Conservation (phyloP, 2,797 vertebrate species). For the Nannoperca obscura region DNA sequence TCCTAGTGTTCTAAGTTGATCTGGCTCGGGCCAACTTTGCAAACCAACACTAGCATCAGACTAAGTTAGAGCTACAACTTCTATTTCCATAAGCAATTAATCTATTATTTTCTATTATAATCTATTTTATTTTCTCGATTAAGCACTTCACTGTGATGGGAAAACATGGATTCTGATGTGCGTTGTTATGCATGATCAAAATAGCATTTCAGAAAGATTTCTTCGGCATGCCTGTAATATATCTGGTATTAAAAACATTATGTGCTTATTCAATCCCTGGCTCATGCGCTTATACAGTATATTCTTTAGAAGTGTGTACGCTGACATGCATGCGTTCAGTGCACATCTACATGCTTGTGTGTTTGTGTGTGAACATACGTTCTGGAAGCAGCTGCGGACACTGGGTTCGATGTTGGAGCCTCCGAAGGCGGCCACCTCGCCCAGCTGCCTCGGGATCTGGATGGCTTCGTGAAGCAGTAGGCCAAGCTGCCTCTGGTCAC, state of each 20-base stretch:
- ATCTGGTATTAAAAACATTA: slow-evolving; percentile 24
- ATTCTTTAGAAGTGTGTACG: background rate
- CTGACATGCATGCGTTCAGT: background rate
- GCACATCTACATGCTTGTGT: slow-evolving; percentile 7
- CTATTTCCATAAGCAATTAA: background rate
- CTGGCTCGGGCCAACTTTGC: too few species aligned
- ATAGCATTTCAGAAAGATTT: background rate
- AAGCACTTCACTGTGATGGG: too few species aligned
- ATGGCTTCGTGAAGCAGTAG: slow-evolving; percentile 96
- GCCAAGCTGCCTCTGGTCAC: slow-evolving; percentile 95
- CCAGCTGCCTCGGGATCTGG: slow-evolving; percentile 96
- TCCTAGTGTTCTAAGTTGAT: background rate
- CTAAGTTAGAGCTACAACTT: background rate
- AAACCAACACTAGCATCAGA: too few species aligned
- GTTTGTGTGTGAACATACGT: slow-evolving; percentile 83
- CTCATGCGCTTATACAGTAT: slow-evolving; percentile 2
- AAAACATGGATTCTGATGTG: too few species aligned
- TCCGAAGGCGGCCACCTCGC: slow-evolving; percentile 96
- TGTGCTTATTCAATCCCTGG: background rate
- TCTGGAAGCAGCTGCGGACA: slow-evolving; percentile 97
- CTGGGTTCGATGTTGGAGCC: slow-evolving; percentile 98
- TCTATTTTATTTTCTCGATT: too few species aligned
- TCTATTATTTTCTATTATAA: slow-evolving; percentile 3
- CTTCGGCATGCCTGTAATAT: background rate
- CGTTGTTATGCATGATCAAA: background rate